Evolutionary conservation across 37 sponge, comb jelly and placozoan genomes (phyloP).

Genomic region (Mnemiopsis leidyi): DNA sequence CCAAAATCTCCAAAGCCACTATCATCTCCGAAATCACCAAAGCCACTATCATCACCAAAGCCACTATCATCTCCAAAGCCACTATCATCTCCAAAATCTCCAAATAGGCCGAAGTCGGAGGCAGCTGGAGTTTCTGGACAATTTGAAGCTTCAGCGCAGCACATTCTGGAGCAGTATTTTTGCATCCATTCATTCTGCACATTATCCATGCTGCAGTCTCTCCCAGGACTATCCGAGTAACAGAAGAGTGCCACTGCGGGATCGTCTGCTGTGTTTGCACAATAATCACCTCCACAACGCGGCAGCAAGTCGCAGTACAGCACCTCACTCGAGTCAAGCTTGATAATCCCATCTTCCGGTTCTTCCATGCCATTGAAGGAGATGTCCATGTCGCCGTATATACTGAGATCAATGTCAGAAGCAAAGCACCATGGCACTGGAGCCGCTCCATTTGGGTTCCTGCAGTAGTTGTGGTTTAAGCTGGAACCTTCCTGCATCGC

Average conservation of each 20-base stretch:
- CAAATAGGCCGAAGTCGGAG: not conserved
- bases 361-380: not conserved
- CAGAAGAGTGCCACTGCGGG: not conserved
- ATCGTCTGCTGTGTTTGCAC: not conserved
- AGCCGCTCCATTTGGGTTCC: not conserved
- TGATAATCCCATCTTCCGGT: not conserved
- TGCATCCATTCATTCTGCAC: not conserved
- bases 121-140: not conserved
- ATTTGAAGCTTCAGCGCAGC: not conserved
- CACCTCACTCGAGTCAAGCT: not conserved
- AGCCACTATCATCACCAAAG: not conserved
- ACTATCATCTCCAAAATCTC: not conserved
- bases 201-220: not conserved
- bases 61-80: not conserved
- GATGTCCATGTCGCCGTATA: not conserved
- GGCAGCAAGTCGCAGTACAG: not conserved
- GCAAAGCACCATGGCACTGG: constrained; percentile 10
- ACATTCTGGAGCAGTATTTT: not conserved
- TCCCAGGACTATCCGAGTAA: not conserved
- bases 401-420: not conserved
- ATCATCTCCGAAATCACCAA: not conserved
- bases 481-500: not conserved
- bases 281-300: not conserved
- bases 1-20: not conserved
- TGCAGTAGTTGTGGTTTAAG: constrained; percentile 34